Base-by-base conservation (phyloP, 2,113 vertebrate genomes). In the Danionella cerebrum region DNA sequence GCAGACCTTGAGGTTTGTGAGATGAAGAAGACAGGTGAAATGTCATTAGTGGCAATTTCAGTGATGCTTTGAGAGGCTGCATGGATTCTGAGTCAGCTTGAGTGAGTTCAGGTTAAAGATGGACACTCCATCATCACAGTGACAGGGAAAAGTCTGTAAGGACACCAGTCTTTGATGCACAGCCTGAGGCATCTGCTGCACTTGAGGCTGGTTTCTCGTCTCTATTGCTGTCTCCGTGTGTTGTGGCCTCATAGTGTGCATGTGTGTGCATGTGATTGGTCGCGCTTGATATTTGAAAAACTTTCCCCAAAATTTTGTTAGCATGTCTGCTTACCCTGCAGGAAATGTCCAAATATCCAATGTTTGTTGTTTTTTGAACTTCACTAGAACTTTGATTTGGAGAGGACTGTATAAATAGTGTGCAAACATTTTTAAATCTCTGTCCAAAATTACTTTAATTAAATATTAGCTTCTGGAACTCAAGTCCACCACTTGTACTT, bases 41-140 rank as follows among this genome's bases (percentile, higher is more conserved):
- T 36, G 29, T 24, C 50, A 24, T 54, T 67, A 54, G 42, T 48
- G 52, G 58, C 42, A 45, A 68, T 57, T 53, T 68, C 33, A 27
- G 41, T 24, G 65, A 68, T 48, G 18, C 38, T 41, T 27, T 36
- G 31, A 36, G 35, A 60, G 54, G 44, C 39, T 41, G 41, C 8
- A 39, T 38, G 51, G 39, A 45, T 53, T 64, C 21, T 57, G 11
- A 16, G 31, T 36, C 22, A 36, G 71, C 50, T 55, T 16, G 58
- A 73, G 66, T 58, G 66, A 54, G 52, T 42, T 58, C 53, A 52
- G 60, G 54, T 47, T 59, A 50, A 68, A 69, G 59, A 51, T 41
- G 42, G 51, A 25, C 53, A 27, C 55, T 48, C 35, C 54, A 69
- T 59, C 66, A 35, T 59, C 66, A 35, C 54, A 59, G 19, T 64